phyloP scores from a whole-genome alignment of 2,888 invertebrate genomes.

The Lamellibrachia satsuma region DNA sequence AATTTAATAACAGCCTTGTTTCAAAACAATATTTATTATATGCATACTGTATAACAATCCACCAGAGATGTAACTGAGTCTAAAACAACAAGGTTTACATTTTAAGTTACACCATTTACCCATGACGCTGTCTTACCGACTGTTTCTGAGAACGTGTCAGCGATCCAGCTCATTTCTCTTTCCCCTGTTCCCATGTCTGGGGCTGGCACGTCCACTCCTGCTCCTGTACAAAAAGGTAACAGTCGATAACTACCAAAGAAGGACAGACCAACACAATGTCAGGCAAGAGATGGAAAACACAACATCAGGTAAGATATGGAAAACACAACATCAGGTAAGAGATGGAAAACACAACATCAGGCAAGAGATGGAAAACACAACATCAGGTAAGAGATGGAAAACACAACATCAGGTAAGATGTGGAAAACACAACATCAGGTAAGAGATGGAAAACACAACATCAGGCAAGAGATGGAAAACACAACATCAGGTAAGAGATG shows the following conservation, averaged over 20 bases:
- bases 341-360: no score
- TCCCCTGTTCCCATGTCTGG: constrained; percentile 99
- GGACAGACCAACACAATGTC: not conserved
- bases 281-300: not conserved
- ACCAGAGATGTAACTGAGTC: not conserved
- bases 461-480: no score
- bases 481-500: no score
- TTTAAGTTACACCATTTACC: not conserved
- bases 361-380: no score
- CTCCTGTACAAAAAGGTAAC: constrained; percentile 72
- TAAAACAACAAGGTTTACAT: not conserved
- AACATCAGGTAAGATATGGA: no score
- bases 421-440: no score
- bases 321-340: no score
- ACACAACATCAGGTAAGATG: not conserved
- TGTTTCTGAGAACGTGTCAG: constrained; percentile 96
- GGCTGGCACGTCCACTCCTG: constrained; percentile 98
- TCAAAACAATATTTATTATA: not conserved
- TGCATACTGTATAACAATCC: not conserved
- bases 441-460: no score
- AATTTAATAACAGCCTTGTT: not conserved
- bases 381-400: not conserved
- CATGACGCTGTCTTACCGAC: constrained; percentile 69
- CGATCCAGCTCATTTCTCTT: constrained; percentile 93
- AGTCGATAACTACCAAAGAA: not conserved